phyloP scores from a whole-genome alignment of 2,113 vertebrate species.

The Corynorhinus townsendii region DNA sequence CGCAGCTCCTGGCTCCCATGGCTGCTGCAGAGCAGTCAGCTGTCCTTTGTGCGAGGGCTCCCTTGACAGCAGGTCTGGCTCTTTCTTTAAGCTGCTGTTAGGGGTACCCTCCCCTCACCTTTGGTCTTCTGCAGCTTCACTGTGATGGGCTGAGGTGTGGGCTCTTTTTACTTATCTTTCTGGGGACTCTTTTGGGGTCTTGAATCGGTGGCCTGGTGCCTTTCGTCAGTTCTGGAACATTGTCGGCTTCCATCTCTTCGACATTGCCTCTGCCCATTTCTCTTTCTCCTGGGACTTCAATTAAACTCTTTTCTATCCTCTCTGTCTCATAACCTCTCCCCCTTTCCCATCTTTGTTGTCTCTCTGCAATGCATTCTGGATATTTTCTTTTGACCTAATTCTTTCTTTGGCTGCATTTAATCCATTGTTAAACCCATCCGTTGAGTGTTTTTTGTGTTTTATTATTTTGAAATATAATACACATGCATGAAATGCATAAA shows the following conservation, averaged over 20 bases:
- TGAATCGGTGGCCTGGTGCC: not conserved
- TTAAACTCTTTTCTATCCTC: not conserved
- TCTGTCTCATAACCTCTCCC: not conserved
- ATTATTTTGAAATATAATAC: not conserved
- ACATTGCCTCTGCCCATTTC: not conserved
- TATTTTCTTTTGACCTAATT: conserved; percentile 31
- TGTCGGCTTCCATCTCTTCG: not conserved
- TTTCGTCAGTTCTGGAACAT: not conserved
- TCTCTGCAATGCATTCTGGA: not conserved
- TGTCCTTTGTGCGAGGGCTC: not conserved
- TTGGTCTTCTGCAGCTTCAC: not conserved
- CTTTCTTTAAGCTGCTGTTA: too few species aligned
- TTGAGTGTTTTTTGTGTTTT: not conserved
- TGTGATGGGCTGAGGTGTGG: not conserved
- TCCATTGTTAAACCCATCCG: not conserved
- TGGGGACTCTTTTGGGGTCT: not conserved
- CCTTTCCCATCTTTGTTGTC: not conserved
- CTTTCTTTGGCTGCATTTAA: conserved; percentile 15
- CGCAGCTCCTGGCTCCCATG: not conserved
- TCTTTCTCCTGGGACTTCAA: not conserved
- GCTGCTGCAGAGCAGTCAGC: not conserved
- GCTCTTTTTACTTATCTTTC: not conserved
- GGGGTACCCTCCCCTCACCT: not conserved
- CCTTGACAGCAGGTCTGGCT: not conserved
- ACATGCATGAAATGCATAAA: not conserved